These are phyloP conservation scores for Caenorhabditis uteleia DNA, from an alignment of 2,888 invertebrate genomes.

Conservation along the genomic window DNA sequence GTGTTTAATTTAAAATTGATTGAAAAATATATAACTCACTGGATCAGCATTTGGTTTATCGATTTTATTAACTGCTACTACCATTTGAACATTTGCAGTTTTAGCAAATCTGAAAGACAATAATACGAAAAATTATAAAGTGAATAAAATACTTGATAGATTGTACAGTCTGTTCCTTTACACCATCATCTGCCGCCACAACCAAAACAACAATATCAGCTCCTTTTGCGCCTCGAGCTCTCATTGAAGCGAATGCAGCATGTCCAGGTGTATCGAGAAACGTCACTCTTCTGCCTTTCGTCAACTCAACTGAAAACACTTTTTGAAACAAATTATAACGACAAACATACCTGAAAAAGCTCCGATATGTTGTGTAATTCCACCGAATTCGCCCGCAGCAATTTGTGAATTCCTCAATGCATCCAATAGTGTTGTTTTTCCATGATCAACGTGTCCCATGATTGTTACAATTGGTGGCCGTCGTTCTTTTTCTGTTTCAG, in stretches of 20 bases:
- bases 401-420: slow-evolving; percentile 78
- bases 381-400: slow-evolving; percentile 91
- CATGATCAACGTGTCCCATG: slow-evolving; percentile 99
- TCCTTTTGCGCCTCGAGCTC: slow-evolving; percentile 89
- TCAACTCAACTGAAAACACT: slow-evolving; percentile 34
- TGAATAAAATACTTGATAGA: slow-evolving; percentile 75
- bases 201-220: slow-evolving; percentile 85
- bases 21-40: slow-evolving; percentile 73
- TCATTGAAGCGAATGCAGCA: slow-evolving; percentile 93
- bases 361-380: slow-evolving; percentile 98
- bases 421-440: slow-evolving; percentile 89
- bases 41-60: slow-evolving; percentile 89
- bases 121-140: background rate
- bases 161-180: slow-evolving; percentile 93
- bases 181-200: slow-evolving; percentile 97
- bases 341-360: slow-evolving; percentile 81
- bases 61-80: slow-evolving; percentile 97
- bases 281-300: slow-evolving; percentile 75
- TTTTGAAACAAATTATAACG: background rate
- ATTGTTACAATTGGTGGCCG: slow-evolving; percentile 94
- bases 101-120: slow-evolving; percentile 74
- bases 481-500: slow-evolving; percentile 76
- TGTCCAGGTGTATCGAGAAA: slow-evolving; percentile 99
- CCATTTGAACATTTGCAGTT: slow-evolving; percentile 81
- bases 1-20: background rate